Conservation (phyloP, 2,888 invertebrate genomes). For the Arge pagana region DNA sequence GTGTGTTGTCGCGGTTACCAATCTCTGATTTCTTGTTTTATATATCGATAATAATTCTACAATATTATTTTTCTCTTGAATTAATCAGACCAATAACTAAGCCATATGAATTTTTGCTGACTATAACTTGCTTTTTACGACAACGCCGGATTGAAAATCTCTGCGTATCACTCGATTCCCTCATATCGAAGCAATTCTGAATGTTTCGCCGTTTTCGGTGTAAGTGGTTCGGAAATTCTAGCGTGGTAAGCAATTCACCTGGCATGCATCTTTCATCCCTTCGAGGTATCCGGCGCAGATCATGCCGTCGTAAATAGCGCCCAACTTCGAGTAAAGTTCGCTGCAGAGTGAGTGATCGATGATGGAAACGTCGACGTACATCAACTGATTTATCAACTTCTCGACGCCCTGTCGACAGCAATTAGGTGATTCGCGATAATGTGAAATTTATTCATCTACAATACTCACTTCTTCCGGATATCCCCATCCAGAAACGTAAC, state of each 20-base stretch:
- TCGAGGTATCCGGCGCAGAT: slow-evolving; percentile 47
- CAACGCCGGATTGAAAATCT: too few relatives aligned
- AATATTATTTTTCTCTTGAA: too few relatives aligned
- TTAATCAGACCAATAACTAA: too few relatives aligned
- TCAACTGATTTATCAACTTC: slow-evolving; percentile 35
- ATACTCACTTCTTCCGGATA: slow-evolving; percentile 38
- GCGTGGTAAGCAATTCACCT: slow-evolving; percentile 42
- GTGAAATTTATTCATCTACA: neutral
- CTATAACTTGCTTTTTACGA: too few relatives aligned
- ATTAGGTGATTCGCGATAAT: neutral
- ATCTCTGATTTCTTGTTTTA: too few relatives aligned
- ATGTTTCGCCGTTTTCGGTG: too few relatives aligned
- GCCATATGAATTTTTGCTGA: too few relatives aligned
- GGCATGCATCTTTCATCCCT: slow-evolving; percentile 47
- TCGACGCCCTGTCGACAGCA: slow-evolving; percentile 31
- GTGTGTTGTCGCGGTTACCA: too few relatives aligned
- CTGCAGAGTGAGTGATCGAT: slow-evolving; percentile 32
- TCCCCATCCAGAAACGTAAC: slow-evolving; percentile 49
- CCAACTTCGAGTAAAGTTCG: slow-evolving; percentile 32
- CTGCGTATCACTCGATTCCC: too few relatives aligned
- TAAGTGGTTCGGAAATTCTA: too few relatives aligned
- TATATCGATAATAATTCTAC: too few relatives aligned
- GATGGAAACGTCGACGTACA: slow-evolving; percentile 46
- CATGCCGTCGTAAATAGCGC: slow-evolving; percentile 37
- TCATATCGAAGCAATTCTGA: too few relatives aligned